A percentile compares a stretch with the other conserved stretches of the same genome.
Evolutionary conservation across 2,797 vertebrate genomes (phyloP).

Genomic region (Rhinichthys osculus): DNA sequence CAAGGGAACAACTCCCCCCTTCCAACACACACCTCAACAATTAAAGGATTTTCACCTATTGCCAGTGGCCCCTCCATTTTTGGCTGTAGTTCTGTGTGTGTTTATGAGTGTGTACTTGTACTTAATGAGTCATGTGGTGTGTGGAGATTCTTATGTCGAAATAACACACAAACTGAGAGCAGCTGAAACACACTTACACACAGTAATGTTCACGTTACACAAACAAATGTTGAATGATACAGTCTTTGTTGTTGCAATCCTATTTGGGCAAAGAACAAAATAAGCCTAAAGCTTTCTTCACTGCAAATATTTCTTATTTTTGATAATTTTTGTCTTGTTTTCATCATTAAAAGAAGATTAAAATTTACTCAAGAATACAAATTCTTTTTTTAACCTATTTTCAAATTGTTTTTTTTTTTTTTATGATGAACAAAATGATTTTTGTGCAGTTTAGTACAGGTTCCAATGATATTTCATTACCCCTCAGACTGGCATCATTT

Average conservation of each 20-base stretch:
- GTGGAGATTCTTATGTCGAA: not conserved
- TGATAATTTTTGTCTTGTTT: not conserved
- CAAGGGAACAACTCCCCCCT: not conserved
- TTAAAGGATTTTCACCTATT: conserved; percentile 43
- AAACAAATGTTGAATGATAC: not conserved
- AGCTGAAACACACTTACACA: not conserved
- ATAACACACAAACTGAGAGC: not conserved
- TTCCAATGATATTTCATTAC: conserved; percentile 33
- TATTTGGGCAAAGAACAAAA: not conserved
- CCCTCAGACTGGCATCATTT: conserved; percentile 14
- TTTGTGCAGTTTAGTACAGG: not conserved
- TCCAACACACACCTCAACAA: conserved; percentile 10
- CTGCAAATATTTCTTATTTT: not conserved
- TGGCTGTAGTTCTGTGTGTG: conserved; percentile 42
- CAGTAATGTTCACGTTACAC: not conserved
- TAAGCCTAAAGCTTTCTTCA: not conserved
- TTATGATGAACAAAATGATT: not conserved
- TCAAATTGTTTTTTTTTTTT: not conserved
- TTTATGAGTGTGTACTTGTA: conserved; percentile 19
- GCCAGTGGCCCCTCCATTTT: conserved; percentile 23
- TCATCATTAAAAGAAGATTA: not conserved
- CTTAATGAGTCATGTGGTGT: conserved; percentile 20
- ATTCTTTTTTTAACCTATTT: not conserved
- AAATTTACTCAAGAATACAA: not conserved
- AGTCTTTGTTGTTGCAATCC: not conserved